Conservation (phyloP, 2,113 vertebrate species). For the Cavia aperea region DNA sequence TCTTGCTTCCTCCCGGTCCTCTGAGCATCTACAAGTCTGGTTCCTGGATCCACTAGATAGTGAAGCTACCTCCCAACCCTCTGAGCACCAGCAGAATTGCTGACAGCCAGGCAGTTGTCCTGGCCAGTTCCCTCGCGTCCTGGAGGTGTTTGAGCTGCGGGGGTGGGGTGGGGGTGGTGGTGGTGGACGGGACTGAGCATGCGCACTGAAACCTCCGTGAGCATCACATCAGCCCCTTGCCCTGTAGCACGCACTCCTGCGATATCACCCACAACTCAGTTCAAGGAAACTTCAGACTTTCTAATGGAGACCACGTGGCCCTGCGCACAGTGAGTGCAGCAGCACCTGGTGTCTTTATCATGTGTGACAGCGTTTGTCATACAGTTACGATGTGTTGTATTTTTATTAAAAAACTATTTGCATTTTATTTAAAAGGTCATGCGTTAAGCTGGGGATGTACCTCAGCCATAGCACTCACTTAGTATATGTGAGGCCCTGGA, state of each 20-base stretch:
- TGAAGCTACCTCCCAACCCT: neutral
- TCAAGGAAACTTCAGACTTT: neutral
- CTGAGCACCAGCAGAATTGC: neutral
- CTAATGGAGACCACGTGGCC: fast-evolving
- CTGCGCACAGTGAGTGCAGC: fast-evolving
- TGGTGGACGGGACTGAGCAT: neutral
- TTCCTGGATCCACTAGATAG: neutral
- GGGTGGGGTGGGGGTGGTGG: too few relatives aligned
- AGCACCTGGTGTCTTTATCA: fast-evolving
- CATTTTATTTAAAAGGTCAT: neutral
- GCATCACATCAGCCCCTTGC: neutral
- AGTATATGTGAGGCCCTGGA: neutral
- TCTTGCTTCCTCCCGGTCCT: neutral
- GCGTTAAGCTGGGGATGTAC: neutral
- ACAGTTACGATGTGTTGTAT: neutral
- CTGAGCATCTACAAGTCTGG: neutral
- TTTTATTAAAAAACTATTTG: neutral
- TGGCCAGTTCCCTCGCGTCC: neutral
- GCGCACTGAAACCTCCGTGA: neutral
- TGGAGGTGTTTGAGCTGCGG: neutral
- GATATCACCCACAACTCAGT: neutral
- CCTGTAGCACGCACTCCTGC: neutral
- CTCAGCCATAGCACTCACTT: neutral
- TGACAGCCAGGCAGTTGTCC: neutral
- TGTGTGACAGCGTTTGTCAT: neutral